Percentiles rank a stretch among this genome's conserved stretches.
Evolutionary conservation across 2,888 invertebrate genomes (phyloP).

Genomic region (Rhaphigaster nebulosa): DNA sequence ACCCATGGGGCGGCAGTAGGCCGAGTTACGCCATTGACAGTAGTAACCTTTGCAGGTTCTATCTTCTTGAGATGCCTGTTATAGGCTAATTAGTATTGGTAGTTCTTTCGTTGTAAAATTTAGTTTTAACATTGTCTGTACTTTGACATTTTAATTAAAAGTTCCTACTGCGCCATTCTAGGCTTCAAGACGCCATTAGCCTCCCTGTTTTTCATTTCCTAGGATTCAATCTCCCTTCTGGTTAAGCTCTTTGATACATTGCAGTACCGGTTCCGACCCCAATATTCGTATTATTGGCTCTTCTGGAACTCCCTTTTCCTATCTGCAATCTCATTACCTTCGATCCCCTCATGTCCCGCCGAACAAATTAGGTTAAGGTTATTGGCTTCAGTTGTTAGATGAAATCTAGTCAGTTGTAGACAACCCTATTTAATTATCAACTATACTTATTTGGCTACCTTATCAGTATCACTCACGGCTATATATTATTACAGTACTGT

Average conservation of each 20-base stretch:
- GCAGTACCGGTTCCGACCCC: neutral
- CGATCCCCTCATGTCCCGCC: neutral
- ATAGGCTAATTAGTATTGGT: no score
- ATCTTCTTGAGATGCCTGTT: no score
- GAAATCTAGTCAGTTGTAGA: neutral
- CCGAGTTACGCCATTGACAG: no score
- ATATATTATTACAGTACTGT: no score
- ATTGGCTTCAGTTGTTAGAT: neutral
- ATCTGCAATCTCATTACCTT: neutral
- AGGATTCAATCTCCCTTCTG: neutral
- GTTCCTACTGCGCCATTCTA: neutral
- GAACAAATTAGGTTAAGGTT: neutral
- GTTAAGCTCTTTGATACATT: neutral
- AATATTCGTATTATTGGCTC: neutral
- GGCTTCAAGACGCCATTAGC: neutral
- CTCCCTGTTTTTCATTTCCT: neutral
- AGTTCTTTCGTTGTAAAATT: no score
- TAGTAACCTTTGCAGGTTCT: no score
- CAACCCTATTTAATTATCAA: no score
- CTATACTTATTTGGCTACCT: no score
- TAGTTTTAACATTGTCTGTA: no score
- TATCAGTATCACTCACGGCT: no score
- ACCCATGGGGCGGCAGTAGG: no score
- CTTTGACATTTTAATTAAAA: neutral
- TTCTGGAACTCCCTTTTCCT: neutral